These are phyloP conservation scores for Neomonachus schauinslandi DNA, from an alignment of 2,113 vertebrate species.

Conservation along the genomic window DNA sequence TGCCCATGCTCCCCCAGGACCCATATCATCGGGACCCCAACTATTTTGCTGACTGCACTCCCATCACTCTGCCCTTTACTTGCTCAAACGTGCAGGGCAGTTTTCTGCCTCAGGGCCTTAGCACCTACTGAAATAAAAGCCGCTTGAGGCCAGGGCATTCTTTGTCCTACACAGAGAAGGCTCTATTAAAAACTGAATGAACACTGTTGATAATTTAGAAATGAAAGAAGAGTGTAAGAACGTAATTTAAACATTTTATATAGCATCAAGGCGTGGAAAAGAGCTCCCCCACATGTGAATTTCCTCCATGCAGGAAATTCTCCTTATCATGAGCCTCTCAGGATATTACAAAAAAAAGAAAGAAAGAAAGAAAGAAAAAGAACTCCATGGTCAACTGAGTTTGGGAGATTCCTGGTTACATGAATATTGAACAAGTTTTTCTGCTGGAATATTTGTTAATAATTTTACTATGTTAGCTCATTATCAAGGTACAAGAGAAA, in stretches of 20 bases:
- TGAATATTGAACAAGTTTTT: background rate
- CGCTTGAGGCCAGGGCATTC: background rate
- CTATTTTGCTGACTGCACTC: background rate
- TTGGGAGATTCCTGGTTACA: background rate
- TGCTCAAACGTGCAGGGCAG: background rate
- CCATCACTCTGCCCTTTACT: background rate
- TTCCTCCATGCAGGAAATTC: background rate
- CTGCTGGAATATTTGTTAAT: background rate
- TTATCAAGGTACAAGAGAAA: background rate
- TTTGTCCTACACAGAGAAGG: background rate
- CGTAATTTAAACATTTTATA: background rate
- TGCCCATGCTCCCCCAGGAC: background rate
- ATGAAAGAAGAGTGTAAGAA: background rate
- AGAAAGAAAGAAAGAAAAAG: background rate
- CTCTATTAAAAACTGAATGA: background rate
- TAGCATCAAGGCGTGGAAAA: background rate
- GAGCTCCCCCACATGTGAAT: too few relatives aligned
- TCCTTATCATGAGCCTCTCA: background rate
- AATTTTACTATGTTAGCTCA: background rate
- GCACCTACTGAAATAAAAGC: background rate
- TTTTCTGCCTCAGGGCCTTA: background rate
- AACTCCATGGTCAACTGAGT: background rate
- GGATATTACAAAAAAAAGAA: background rate
- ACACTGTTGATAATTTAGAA: background rate
- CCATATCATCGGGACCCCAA: fast-evolving